phyloP scores from a whole-genome alignment of 2,113 vertebrate genomes.

The Carlito syrichta region DNA sequence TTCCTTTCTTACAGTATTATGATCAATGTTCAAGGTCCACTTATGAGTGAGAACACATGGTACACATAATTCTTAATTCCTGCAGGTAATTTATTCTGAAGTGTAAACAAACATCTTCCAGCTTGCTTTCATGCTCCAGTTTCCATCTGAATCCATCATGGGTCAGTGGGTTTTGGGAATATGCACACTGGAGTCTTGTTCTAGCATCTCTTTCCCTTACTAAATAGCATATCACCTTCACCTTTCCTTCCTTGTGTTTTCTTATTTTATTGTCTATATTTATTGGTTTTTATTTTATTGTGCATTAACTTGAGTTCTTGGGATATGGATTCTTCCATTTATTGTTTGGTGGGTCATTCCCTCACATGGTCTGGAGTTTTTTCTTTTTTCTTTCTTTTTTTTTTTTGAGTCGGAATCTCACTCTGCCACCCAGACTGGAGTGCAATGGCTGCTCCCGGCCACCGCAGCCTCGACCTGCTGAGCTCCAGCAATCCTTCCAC shows the following conservation, averaged over 20 bases:
- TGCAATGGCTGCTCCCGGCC: too few relatives aligned
- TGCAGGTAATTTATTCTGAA: neutral
- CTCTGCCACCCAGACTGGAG: too few relatives aligned
- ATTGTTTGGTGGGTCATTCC: neutral
- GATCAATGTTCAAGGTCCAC: too few relatives aligned
- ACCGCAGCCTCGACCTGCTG: too few relatives aligned
- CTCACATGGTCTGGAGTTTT: neutral
- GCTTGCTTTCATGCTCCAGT: neutral
- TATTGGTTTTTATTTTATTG: neutral
- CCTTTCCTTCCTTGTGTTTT: neutral
- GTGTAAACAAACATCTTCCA: neutral
- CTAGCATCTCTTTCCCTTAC: slow-evolving; percentile 3
- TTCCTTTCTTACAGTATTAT: too few relatives aligned
- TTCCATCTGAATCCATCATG: neutral
- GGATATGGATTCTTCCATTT: neutral
- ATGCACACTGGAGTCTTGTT: neutral
- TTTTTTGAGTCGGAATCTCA: too few relatives aligned
- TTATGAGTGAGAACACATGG: too few relatives aligned
- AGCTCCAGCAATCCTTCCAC: too few relatives aligned
- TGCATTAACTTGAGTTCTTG: neutral
- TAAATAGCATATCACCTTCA: neutral
- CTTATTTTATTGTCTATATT: neutral
- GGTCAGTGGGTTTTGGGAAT: neutral
- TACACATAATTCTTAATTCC: neutral
- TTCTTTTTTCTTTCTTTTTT: too few relatives aligned